These are phyloP conservation scores for Zoanthus sociatus DNA, from an alignment of 92 coral and sea anemone genomes.

Conservation along the genomic window DNA sequence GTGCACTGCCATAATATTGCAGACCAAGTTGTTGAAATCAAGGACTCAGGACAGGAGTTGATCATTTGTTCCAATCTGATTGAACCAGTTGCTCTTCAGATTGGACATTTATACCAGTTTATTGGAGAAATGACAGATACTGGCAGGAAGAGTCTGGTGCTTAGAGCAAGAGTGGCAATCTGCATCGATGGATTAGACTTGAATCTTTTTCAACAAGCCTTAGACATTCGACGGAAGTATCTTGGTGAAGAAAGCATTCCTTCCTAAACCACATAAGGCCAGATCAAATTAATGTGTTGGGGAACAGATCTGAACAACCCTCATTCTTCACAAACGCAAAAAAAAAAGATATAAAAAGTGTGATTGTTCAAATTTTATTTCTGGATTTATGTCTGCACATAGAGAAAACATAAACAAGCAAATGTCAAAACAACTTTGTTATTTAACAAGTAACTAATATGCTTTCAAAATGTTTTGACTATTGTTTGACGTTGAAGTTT, in stretches of 20 bases:
- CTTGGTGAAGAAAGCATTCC: conserved; percentile 50
- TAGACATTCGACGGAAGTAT: conserved; percentile 73
- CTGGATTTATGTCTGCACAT: too few relatives aligned
- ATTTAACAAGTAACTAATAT: too few relatives aligned
- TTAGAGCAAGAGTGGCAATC: conserved; percentile 75
- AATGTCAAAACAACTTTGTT: too few relatives aligned
- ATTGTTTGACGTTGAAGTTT: too few relatives aligned
- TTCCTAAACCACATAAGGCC: neutral
- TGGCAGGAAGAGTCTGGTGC: conserved; percentile 39
- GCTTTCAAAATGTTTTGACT: too few relatives aligned
- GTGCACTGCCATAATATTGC: conserved; percentile 70
- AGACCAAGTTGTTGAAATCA: conserved; percentile 69
- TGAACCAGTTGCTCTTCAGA: conserved; percentile 86
- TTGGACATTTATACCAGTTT: conserved; percentile 80
- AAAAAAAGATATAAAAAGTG: too few relatives aligned
- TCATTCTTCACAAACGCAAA: too few relatives aligned
- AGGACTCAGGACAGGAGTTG: conserved; percentile 67
- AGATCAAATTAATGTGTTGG: too few relatives aligned
- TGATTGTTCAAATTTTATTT: too few relatives aligned
- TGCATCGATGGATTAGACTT: conserved; percentile 85
- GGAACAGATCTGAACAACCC: too few relatives aligned
- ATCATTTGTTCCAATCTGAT: conserved; percentile 69
- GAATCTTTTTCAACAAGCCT: conserved; percentile 76
- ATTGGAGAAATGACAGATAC: conserved; percentile 68
- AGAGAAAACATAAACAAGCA: too few relatives aligned